These are phyloP conservation scores for Aphis craccivora DNA, from an alignment of 1,140 invertebrate species.

Conservation along the genomic window DNA sequence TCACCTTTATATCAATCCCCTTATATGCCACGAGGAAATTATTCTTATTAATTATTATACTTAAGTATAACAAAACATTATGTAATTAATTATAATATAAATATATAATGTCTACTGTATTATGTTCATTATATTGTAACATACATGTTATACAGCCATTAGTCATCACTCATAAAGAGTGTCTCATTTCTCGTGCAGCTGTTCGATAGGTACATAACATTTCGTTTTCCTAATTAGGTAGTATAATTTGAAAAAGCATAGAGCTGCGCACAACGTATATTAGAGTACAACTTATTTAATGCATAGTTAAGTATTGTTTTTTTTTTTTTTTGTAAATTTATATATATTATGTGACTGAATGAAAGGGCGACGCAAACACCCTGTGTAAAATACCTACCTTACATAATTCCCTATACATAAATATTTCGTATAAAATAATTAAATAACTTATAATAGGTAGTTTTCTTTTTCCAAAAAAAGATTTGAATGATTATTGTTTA, in stretches of 20 bases:
- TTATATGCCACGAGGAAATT: background rate
- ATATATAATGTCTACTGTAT: background rate
- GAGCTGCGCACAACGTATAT: background rate
- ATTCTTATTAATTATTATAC: background rate
- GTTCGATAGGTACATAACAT: background rate
- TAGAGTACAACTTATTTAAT: background rate
- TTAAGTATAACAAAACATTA: background rate
- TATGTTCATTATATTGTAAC: background rate
- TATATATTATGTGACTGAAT: background rate
- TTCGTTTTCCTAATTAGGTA: background rate
- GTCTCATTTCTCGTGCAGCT: background rate
- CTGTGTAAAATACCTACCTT: too few relatives aligned
- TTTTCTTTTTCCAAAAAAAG: too few relatives aligned
- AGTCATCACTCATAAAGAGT: background rate
- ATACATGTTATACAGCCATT: background rate
- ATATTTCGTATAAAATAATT: too few relatives aligned
- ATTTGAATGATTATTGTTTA: too few relatives aligned
- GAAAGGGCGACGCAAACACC: too few relatives aligned
- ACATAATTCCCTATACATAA: too few relatives aligned
- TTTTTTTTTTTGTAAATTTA: background rate
- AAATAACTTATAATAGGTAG: too few relatives aligned
- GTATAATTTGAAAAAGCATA: background rate
- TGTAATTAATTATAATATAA: too few relatives aligned
- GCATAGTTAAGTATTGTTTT: background rate
- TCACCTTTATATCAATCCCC: background rate